Evolutionary conservation across 2,113 vertebrate genomes (phyloP).

Genomic region (Sterna hirundo): DNA sequence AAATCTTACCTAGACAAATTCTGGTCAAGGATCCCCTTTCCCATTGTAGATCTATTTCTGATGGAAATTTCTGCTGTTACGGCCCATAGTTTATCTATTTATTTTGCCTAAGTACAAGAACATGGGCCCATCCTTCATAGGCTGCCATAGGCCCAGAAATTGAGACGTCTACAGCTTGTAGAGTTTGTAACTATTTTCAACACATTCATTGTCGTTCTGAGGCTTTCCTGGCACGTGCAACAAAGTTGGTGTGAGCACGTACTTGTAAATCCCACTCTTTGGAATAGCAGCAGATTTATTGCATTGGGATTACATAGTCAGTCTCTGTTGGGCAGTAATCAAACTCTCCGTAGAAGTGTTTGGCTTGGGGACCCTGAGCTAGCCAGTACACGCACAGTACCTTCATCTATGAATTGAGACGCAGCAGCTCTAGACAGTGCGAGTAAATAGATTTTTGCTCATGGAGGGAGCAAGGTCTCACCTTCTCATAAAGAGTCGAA

Average conservation of each 20-base stretch:
- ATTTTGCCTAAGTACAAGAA: neutral
- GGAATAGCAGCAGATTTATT: neutral
- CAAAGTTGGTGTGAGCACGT: neutral
- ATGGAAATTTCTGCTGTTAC: neutral
- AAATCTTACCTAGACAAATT: neutral
- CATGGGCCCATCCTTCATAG: neutral
- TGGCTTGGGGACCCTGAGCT: neutral
- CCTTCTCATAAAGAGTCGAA: neutral
- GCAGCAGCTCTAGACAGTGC: neutral
- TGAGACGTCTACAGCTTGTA: neutral
- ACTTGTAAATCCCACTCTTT: neutral
- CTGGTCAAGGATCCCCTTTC: neutral
- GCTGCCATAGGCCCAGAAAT: neutral
- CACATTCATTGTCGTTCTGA: neutral
- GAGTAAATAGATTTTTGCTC: neutral
- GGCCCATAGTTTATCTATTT: neutral
- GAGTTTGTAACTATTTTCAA: neutral
- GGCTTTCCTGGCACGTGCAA: neutral
- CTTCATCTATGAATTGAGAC: neutral
- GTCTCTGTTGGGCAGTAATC: neutral
- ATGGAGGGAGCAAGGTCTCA: neutral
- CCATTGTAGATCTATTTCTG: neutral
- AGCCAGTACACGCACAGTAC: fast-evolving
- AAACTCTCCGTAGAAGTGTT: neutral
- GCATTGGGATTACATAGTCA: neutral